Evolutionary conservation across 2,797 vertebrate genomes (phyloP), one percentile per base, ranked within the genome.

Genomic region (Tinamus major): DNA sequence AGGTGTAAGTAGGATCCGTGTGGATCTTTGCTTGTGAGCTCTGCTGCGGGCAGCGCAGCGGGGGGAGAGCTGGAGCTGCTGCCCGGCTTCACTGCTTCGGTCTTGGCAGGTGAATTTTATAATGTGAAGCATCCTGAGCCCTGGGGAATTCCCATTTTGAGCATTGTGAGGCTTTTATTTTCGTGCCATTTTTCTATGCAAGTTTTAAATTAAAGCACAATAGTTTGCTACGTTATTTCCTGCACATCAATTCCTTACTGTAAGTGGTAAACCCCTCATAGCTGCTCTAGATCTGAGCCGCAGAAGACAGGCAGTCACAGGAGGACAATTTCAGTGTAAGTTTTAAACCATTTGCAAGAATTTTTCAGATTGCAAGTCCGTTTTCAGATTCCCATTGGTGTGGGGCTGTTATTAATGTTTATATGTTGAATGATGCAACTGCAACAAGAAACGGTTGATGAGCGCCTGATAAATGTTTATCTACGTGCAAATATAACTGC

Each of bases 41-140:
- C 21, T 19, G 29, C 41, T 24, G 21, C 27, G n/a, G 72, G 61
- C 23, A 17, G 0, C 7, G 58, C 48, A 10, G 37, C 19, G 23
- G 13, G 29, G 14, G 17, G 74, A 35, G 44, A 13, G 21, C 44
- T 10, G 46, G 12, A 0, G 0, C 29, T 49, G 27, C 33, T 2
- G 17, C 26, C 0, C 0, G 23, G 49, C 26, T 2, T 6, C 48
- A 27, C 49, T 55, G 53, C 81, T 19, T n/a, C 62, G 19, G 7
- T 31, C 46, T 48, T n/a, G 27, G 14, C 68, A 75, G 62, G n/a
- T 20, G 26, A 16, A 24, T 91, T 49, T 46, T 31, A 27, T n/a
- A 56, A 3, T 6, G 31, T 24, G 15, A 26, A 31, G 39, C 37
- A 26, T 9, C 61, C 39, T 10, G 31, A 80, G 18, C 19, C 33